These are phyloP conservation scores for Drusus annulatus DNA, from an alignment of 1,140 invertebrate genomes.

Conservation along the genomic window DNA sequence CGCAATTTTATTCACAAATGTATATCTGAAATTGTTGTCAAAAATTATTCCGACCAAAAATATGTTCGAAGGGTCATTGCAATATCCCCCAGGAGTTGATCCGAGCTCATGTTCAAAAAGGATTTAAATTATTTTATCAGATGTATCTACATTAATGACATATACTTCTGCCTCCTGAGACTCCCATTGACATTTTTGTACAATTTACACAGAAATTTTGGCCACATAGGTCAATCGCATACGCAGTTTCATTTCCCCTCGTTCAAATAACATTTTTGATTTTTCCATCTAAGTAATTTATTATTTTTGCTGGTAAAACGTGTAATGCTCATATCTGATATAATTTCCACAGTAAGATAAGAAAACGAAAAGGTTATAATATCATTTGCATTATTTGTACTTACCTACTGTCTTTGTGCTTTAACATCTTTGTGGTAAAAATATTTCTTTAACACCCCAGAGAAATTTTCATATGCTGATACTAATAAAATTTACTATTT, in stretches of 20 bases:
- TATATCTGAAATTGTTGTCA: neutral
- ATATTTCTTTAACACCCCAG: too few species aligned
- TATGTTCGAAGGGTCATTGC: conserved; percentile 40
- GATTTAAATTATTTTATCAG: conserved; percentile 55
- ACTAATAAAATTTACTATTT: too few species aligned
- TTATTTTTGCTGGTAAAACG: conserved; percentile 35
- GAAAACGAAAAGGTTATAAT: too few species aligned
- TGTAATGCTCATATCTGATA: too few species aligned
- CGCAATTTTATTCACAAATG: too few species aligned
- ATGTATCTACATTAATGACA: conserved; percentile 22
- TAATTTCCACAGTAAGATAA: too few species aligned
- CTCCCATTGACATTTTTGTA: conserved; percentile 50
- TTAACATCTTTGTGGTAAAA: too few species aligned
- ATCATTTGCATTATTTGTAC: too few species aligned
- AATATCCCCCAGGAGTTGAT: conserved; percentile 34
- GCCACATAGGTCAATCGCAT: conserved; percentile 53
- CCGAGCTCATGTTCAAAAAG: conserved; percentile 42
- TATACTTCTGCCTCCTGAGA: conserved; percentile 47
- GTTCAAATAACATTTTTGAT: conserved; percentile 50
- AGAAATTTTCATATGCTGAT: too few species aligned
- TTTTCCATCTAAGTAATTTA: conserved; percentile 51
- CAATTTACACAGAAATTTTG: conserved; percentile 56
- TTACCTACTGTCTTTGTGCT: too few species aligned
- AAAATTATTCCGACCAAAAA: neutral
- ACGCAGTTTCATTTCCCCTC: conserved; percentile 53